Evolutionary conservation across 2,888 invertebrate genomes (phyloP), one percentile per base, ranked within the genome.

Genomic region (Harpagoxenus sublaevis): DNA sequence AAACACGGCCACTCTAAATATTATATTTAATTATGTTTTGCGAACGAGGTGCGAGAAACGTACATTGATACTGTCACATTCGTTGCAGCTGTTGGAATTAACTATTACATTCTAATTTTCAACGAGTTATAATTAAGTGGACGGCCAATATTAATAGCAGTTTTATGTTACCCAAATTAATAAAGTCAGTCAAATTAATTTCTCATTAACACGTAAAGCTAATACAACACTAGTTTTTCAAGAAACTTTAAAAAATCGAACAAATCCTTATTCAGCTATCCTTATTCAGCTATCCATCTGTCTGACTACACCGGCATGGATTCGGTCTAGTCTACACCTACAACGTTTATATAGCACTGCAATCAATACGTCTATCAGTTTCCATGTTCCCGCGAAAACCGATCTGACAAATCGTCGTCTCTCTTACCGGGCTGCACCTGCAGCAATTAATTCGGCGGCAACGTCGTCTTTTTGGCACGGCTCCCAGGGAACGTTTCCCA

Each of bases 1-100:
- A 73, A 81, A 81, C 79, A 81, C 60, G 74, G 48, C 28, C 74
- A 81, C 39, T 81, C 73, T 81, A 81, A 81, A 81, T 81, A 81
- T 81, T 73, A 81, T 73, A 81, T 81, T 81, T 81, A 81, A 81
- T 81, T 73, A 81, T 39, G 9, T 18, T 35, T 10, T 18, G 8
- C 48, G 6, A 73, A 39, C 35, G 53, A 70, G 42, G 42, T 31
- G 42, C 70, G 55, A 63, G 75, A 45, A 42, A 23, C 55, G 53
- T 39, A 53, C 51, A 53, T n/a, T 28, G 66, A 28, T 28, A n/a
- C 5, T 55, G 42, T 5, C 55, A 51, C 65, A 71, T 45, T 71
- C 8, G 48, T 62, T 18, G 28, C 48, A 2, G 18, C 18, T 18
- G 60, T 18, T 39, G 48, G 39, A 60, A 73, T 60, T 39, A 71